Percentiles rank a stretch among this genome's conserved stretches.
These are phyloP conservation scores for Siderastrea radians DNA, from an alignment of 92 coral and sea anemone genomes.

Conservation along the genomic window DNA sequence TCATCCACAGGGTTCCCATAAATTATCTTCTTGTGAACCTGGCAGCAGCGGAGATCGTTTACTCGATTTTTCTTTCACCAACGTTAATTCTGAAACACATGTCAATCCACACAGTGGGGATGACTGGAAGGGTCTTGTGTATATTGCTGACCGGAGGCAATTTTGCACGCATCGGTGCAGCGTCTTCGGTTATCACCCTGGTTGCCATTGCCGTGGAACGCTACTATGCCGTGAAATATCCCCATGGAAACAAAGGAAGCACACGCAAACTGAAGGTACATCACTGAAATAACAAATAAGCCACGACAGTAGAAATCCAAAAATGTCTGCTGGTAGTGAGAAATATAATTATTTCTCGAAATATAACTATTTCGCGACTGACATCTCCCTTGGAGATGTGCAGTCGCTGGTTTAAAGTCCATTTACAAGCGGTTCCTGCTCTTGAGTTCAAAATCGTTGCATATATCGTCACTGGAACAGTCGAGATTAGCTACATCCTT, in stretches of 20 bases:
- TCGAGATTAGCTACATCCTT: too few relatives aligned
- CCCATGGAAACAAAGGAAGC: background rate
- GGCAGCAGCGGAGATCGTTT: conserved; percentile 10
- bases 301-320: too few relatives aligned
- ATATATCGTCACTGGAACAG: too few relatives aligned
- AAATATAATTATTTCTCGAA: too few relatives aligned
- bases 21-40: conserved; percentile 4
- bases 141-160: background rate
- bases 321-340: too few relatives aligned
- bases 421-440: too few relatives aligned
- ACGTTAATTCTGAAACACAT: background rate
- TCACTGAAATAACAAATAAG: too few relatives aligned
- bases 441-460: too few relatives aligned
- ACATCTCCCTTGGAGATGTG: too few relatives aligned
- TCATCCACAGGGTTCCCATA: background rate
- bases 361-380: too few relatives aligned
- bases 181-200: background rate
- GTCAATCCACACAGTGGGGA: background rate
- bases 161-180: background rate
- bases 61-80: background rate
- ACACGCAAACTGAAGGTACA: conserved; percentile 7
- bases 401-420: too few relatives aligned
- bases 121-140: background rate
- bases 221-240: background rate
- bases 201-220: conserved; percentile 12